Evolutionary conservation across 2,888 invertebrate species (phyloP), one percentile per base, ranked within the genome.

Genomic region (Temnothorax unifasciatus): DNA sequence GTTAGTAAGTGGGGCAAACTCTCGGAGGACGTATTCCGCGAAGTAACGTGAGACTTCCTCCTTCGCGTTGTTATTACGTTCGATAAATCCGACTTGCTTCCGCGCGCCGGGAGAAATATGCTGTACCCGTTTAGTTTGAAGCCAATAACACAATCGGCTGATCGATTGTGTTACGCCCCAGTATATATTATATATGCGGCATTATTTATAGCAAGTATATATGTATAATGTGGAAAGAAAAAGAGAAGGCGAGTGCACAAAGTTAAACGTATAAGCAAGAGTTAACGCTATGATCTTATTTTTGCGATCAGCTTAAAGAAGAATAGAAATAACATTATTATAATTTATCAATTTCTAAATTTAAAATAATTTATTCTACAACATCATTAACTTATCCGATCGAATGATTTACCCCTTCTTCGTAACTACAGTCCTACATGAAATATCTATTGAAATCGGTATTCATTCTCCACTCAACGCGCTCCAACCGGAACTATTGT

Each of bases 401-500:
- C 15, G 4, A 79, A 59, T 34, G 21, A 2, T 21, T 61, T 4
- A 21, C 18, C 38, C 15, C 21, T 57, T 25, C 57, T 47, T 47
- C 47, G 1, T 9, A 25, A 71, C 11, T 47, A 8, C 21, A 34
- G 4, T 5, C 21, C 8, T 54, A n/a, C 13, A 47, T 21, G 38
- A 59, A 63, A 71, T 11, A 68, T 69, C 61, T 68, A 18, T 50
- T 59, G 25, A 71, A 84, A 86, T 89, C 69, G 69, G 71, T 89
- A 87, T 87, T 87, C 86, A 86, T 74, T 71, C 63, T 73, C 66
- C 38, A 9, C 59, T 15, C 82, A 68, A n/a, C 25, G 66, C 82
- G 63, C 77, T 77, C 34, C 64, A 50, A 52, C 63, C 47, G 57
- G 25, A 47, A 54, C 81, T 64, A 89, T 90, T 89, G 89, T 89